Conservation (phyloP, 2,888 invertebrate species). For the Phaedon cochleariae region DNA sequence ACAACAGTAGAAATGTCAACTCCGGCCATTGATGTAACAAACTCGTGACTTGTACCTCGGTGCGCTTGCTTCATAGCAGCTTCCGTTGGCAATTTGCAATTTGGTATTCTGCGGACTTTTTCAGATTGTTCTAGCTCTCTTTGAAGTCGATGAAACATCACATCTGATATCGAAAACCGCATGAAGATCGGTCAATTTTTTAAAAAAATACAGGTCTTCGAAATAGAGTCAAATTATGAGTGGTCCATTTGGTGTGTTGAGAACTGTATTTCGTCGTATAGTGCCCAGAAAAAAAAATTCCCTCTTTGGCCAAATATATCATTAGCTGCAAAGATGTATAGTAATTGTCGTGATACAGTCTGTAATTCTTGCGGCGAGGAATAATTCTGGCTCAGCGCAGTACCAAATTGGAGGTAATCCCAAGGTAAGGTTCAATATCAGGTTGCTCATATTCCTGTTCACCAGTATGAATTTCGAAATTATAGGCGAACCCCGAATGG, state of each 20-base stretch:
- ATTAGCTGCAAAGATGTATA: conserved; percentile 2
- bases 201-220: no score
- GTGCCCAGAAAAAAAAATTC: conserved; percentile 21
- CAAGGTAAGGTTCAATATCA: conserved; percentile 5
- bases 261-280: conserved; percentile 22
- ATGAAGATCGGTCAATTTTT: no score
- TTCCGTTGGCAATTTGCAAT: conserved; percentile 3
- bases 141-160: no score
- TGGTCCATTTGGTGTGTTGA: no score
- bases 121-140: no score
- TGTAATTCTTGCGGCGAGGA: conserved; percentile 5
- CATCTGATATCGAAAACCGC: no score
- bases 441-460: neutral
- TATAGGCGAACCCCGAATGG: conserved; percentile 5
- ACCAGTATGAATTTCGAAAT: conserved; percentile 7
- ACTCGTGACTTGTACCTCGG: conserved; percentile 8
- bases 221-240: no score
- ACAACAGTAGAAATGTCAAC: conserved; percentile 9
- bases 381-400: conserved; percentile 2
- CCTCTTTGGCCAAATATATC: conserved; percentile 8
- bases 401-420: conserved; percentile 4
- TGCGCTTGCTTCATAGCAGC: neutral
- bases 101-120: neutral
- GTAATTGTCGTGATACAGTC: conserved; percentile 9
- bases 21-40: conserved; percentile 6